Conservation (phyloP, 53 echinoderm and acorn worm genomes). For the Holothuria leucospilota region DNA sequence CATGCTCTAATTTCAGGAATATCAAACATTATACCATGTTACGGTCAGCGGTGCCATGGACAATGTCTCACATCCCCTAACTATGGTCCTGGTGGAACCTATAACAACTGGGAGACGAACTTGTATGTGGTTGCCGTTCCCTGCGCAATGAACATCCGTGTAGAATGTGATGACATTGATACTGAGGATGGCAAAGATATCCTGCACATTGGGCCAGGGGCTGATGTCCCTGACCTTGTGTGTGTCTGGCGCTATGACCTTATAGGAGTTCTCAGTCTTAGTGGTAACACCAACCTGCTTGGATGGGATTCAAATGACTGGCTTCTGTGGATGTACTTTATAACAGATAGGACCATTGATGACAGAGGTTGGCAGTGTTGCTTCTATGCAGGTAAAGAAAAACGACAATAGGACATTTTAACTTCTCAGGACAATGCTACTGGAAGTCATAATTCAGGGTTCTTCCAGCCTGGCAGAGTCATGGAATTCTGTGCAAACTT, state of each 20-base stretch:
- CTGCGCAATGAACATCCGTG: conserved; percentile 10
- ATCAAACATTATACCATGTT: conserved; percentile 19
- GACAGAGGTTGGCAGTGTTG: conserved; percentile 40
- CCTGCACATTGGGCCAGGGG: conserved; percentile 27
- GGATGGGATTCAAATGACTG: conserved; percentile 32
- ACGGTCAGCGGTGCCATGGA: conserved; percentile 36
- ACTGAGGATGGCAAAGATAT: conserved; percentile 38
- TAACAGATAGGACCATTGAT: conserved; percentile 27
- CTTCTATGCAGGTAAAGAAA: conserved; percentile 35
- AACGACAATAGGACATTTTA: too few relatives aligned
- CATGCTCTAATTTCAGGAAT: neutral
- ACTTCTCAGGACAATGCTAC: too few relatives aligned
- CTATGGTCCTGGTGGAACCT: neutral
- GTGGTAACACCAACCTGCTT: conserved; percentile 2
- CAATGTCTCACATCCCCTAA: conserved; percentile 30
- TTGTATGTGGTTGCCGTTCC: conserved; percentile 34
- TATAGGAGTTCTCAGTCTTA: neutral
- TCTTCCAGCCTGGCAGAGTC: too few relatives aligned
- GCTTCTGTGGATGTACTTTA: conserved; percentile 45
- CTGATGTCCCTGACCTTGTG: conserved; percentile 35
- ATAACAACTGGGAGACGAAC: conserved; percentile 37
- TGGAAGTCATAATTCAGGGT: too few relatives aligned
- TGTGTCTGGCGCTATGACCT: conserved; percentile 49
- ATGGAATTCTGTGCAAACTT: too few relatives aligned
- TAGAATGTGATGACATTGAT: conserved; percentile 17